These are phyloP conservation scores for Isaurus tuberculatus DNA, from an alignment of 92 coral and sea anemone genomes.

Conservation along the genomic window DNA sequence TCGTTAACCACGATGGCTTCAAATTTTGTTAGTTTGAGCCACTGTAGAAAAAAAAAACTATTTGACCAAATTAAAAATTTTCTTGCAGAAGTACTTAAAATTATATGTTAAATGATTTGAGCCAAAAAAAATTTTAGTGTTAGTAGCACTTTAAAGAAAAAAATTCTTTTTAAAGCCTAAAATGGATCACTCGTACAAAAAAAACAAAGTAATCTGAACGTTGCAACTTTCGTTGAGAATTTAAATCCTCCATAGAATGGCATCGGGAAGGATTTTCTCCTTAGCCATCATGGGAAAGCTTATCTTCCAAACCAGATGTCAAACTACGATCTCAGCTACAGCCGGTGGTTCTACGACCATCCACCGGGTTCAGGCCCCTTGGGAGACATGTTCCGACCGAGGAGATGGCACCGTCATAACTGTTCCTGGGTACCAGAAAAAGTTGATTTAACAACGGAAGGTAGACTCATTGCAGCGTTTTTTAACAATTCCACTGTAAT, in stretches of 20 bases:
- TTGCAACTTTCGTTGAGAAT: neutral
- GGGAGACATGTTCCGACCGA: conserved; percentile 9
- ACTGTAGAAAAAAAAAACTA: too few species aligned
- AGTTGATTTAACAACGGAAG: conserved; percentile 20
- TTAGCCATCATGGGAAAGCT: conserved; percentile 26
- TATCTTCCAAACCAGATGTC: conserved; percentile 29
- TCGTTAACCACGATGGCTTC: too few species aligned
- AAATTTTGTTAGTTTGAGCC: too few species aligned
- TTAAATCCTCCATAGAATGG: conserved; percentile 1
- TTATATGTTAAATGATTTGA: too few species aligned
- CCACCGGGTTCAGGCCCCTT: neutral
- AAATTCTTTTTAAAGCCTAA: neutral
- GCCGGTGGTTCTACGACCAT: conserved; percentile 40
- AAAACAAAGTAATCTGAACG: neutral
- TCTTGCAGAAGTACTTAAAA: too few species aligned
- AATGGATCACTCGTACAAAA: neutral
- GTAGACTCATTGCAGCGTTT: neutral
- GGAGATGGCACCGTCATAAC: conserved; percentile 43
- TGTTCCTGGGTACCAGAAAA: conserved; percentile 43
- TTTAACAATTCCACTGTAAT: too few species aligned
- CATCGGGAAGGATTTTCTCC: conserved; percentile 22
- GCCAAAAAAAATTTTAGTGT: too few species aligned
- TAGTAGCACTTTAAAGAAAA: too few species aligned
- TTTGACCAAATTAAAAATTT: too few species aligned
- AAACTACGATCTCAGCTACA: conserved; percentile 47